phyloP scores from a whole-genome alignment of 2,113 vertebrate genomes.

The Ctenomys sociabilis region DNA sequence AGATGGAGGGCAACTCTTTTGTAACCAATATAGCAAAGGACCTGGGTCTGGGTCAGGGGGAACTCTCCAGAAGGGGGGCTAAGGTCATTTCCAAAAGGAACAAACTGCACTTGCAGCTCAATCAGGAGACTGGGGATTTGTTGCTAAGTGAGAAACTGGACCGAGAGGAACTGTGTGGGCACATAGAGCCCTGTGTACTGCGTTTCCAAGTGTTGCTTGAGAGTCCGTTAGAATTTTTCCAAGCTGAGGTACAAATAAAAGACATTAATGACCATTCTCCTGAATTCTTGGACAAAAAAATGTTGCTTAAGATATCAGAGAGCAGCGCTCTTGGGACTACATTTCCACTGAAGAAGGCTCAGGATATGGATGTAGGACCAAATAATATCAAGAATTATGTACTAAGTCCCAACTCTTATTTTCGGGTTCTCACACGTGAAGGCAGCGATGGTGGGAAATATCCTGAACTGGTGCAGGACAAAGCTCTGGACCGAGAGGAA shows the following conservation, averaged over 20 bases:
- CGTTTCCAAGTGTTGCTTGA: conserved; percentile 88
- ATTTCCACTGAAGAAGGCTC: conserved; percentile 76
- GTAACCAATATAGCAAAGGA: conserved; percentile 88
- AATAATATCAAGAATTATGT: conserved; percentile 82
- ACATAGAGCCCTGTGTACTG: conserved; percentile 85
- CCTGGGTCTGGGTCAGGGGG: conserved; percentile 84
- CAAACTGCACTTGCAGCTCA: conserved; percentile 85
- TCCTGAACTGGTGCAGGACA: conserved; percentile 65
- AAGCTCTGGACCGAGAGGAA: conserved; percentile 75
- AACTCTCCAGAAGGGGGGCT: conserved; percentile 84
- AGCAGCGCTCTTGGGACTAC: conserved; percentile 54
- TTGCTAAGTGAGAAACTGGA: conserved; percentile 87
- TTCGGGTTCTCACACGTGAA: neutral
- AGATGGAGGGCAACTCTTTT: conserved; percentile 86
- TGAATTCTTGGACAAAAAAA: conserved; percentile 79
- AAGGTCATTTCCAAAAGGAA: conserved; percentile 84
- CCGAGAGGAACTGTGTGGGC: conserved; percentile 87
- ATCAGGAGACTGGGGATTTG: conserved; percentile 86
- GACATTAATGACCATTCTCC: conserved; percentile 91
- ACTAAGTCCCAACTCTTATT: conserved; percentile 75
- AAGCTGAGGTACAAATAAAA: conserved; percentile 86
- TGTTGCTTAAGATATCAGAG: conserved; percentile 76
- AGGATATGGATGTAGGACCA: conserved; percentile 77
- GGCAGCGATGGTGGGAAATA: neutral
- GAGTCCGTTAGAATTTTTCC: conserved; percentile 88